Conservation (phyloP, 2,113 vertebrate genomes). For the Oncorhynchus gorbuscha region DNA sequence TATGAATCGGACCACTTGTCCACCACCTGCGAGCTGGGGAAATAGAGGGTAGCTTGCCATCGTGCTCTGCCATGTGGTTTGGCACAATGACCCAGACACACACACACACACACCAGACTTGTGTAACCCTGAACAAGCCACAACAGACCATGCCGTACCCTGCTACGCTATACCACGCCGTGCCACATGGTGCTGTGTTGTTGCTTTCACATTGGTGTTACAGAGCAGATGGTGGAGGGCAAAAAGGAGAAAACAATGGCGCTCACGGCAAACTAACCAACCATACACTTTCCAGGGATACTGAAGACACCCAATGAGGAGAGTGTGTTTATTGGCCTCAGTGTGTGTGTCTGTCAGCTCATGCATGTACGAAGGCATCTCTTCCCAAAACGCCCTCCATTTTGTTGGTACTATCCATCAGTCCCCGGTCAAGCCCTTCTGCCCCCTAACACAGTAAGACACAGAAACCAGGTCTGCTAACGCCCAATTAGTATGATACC, state of each 20-base stretch:
- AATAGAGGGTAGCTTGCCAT: conserved; percentile 49
- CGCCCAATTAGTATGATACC: conserved; percentile 62
- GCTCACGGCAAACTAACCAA: conserved; percentile 50
- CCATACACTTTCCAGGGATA: conserved; percentile 16
- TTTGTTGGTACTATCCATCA: not conserved
- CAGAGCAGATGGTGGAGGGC: conserved; percentile 65
- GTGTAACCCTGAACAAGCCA: not conserved
- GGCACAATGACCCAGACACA: not conserved
- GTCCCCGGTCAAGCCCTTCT: conserved; percentile 11
- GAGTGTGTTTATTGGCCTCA: too few relatives aligned
- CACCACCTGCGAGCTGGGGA: conserved; percentile 36
- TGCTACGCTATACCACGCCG: conserved; percentile 8
- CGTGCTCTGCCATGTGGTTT: conserved; percentile 39
- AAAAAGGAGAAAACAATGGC: conserved; percentile 44
- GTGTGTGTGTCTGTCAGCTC: not conserved
- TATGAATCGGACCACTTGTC: conserved; percentile 26
- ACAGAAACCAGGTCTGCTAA: conserved; percentile 54
- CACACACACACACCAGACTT: too few relatives aligned
- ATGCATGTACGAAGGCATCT: not conserved
- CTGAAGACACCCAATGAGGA: not conserved
- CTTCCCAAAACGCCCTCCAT: conserved; percentile 9
- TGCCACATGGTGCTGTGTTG: conserved; percentile 53
- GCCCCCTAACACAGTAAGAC: conserved; percentile 18
- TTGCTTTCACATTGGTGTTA: conserved; percentile 43
- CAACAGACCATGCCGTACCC: conserved; percentile 13